Evolutionary conservation across 2,888 invertebrate species (phyloP), one percentile per base, ranked within the genome.

Genomic region (Drosophila diplacantha): DNA sequence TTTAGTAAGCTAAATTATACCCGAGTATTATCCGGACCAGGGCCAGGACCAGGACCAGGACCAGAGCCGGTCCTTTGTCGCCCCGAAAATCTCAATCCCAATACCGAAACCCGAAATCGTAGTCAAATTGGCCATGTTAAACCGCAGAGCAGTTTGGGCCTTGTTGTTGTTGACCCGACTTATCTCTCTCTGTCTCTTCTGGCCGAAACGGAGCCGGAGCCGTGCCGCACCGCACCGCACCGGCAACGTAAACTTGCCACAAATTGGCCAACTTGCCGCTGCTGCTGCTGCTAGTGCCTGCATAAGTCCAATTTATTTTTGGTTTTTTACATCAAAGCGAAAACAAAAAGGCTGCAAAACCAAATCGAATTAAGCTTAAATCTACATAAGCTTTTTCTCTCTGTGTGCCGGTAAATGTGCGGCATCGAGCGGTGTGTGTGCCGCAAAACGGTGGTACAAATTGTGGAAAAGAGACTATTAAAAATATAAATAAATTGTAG

Each of bases 321-420:
- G 69, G 65, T 73, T 68, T 69, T 69, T 57, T 67, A 69, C 56
- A 50, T 62, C 67, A 74, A 74, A 68, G 64, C 71, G 38, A 67
- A 71, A 43, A 65, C 66, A 61, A 71, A 72, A 59, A 63, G 62
- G 53, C 69, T 73, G 73, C 58, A 71, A 80, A 78, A 72, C 72
- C 73, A 80, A 80, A 81, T 69, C 81, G 81, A 78, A 78, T 81
- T 81, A 81, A 77, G 72, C 67, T 68, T 51, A 78, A 78, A 78
- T 78, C 78, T 78, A 77, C 78, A 81, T 78, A 81, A 78, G 78
- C 78, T 81, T 77, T 75, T 77, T 81, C 77, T 78, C 73, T 73
- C 75, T 69, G 73, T 78, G 73, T 62, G 69, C 18, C 35, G 49
- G 47, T 64, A 14, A 32, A 47, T 52, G 63, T 52, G 44, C 37